Percentiles rank a stretch among this genome's conserved stretches.
Evolutionary conservation across 2,888 invertebrate species (phyloP).

Genomic region (Drepanosiphum platanoidis): DNA sequence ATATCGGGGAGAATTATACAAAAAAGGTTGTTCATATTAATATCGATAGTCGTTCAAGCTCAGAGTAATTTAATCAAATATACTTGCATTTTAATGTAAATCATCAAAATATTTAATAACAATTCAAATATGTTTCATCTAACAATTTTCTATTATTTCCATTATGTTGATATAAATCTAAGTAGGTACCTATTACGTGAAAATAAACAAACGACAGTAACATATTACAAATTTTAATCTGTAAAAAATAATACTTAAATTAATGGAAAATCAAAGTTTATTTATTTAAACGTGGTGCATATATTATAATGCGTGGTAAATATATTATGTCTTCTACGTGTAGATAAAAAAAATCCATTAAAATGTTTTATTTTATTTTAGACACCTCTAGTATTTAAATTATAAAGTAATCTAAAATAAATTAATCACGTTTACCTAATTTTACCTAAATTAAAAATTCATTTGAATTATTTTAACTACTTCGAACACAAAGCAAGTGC

Average conservation of each 20-base stretch:
- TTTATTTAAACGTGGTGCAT: background rate
- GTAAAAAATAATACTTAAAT: slow-evolving; percentile 11
- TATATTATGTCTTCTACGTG: background rate
- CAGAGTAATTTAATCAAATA: too few relatives aligned
- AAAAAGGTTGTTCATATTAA: background rate
- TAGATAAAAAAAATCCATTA: slow-evolving; percentile 37
- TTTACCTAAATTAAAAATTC: slow-evolving; percentile 1
- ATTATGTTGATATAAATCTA: too few relatives aligned
- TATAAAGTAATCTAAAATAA: background rate
- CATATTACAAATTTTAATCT: background rate
- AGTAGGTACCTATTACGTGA: too few relatives aligned
- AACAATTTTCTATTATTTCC: too few relatives aligned
- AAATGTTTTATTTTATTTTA: slow-evolving; percentile 1
- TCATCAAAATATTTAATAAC: too few relatives aligned
- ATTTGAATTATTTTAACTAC: slow-evolving; percentile 4
- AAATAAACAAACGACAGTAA: background rate
- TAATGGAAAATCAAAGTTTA: background rate
- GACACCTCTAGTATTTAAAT: background rate
- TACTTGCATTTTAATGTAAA: too few relatives aligned
- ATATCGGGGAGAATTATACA: too few relatives aligned
- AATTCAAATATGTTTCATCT: too few relatives aligned
- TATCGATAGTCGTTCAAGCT: too few relatives aligned
- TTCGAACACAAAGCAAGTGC: too few relatives aligned
- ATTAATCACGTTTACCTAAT: background rate
- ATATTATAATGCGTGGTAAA: background rate